phyloP scores from a whole-genome alignment of 2,113 vertebrate species.

The Prionailurus viverrinus region DNA sequence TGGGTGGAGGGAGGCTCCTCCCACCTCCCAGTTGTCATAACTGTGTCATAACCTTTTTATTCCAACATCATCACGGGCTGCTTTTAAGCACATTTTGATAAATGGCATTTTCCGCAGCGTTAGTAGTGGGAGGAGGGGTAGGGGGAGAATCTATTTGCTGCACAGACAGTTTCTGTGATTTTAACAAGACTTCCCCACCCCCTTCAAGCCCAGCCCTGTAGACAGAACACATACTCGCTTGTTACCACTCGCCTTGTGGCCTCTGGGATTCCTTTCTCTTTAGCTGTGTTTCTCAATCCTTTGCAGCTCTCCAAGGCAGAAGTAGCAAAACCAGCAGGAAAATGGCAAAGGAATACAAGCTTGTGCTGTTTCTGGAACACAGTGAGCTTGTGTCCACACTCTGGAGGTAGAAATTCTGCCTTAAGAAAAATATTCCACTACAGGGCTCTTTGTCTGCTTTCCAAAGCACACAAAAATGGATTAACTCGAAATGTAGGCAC shows the following conservation, averaged over 20 bases:
- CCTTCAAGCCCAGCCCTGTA: slow-evolving; percentile 14
- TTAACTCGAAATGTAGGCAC: slow-evolving; percentile 35
- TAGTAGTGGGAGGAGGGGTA: slow-evolving; percentile 51
- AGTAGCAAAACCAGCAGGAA: slow-evolving; percentile 67
- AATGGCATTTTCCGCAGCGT: slow-evolving; percentile 67
- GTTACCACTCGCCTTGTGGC: slow-evolving; percentile 68
- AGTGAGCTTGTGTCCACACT: slow-evolving; percentile 59
- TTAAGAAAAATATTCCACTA: slow-evolving; percentile 67
- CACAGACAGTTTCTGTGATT: slow-evolving; percentile 72
- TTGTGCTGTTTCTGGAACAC: slow-evolving; percentile 71
- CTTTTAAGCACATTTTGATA: slow-evolving; percentile 73
- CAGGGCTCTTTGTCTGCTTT: slow-evolving; percentile 61
- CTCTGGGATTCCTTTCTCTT: slow-evolving; percentile 72
- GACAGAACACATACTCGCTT: slow-evolving; percentile 58
- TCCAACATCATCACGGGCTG: slow-evolving; percentile 39
- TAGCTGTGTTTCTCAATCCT: slow-evolving; percentile 62
- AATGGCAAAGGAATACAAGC: slow-evolving; percentile 61
- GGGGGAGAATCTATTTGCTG: slow-evolving; percentile 66
- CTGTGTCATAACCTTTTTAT: slow-evolving; percentile 38
- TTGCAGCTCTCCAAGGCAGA: slow-evolving; percentile 42
- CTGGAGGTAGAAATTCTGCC: slow-evolving; percentile 64
- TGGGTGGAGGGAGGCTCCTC: slow-evolving; percentile 39
- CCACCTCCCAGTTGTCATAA: slow-evolving; percentile 61
- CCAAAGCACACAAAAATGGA: slow-evolving; percentile 63
- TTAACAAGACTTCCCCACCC: slow-evolving; percentile 52